Percentiles rank a stretch among this genome's conserved stretches.
These are phyloP conservation scores for Tenualosa ilisha DNA, from an alignment of 2,797 vertebrate genomes.

Conservation along the genomic window DNA sequence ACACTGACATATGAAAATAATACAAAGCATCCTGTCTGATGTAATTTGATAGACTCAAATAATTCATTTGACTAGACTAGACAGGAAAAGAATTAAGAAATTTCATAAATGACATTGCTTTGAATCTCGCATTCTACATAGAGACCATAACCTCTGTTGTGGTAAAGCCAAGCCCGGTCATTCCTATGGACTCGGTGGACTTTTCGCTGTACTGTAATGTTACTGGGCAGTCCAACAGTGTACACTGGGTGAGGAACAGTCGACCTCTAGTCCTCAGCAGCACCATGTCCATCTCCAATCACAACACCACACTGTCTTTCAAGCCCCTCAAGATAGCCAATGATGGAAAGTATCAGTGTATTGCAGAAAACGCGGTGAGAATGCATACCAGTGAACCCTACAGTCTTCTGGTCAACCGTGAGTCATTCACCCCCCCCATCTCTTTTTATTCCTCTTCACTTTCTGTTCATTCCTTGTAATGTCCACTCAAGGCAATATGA, in stretches of 20 bases:
- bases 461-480: too few relatives aligned
- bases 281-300: background rate
- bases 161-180: constrained; percentile 41
- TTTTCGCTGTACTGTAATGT: constrained; percentile 68
- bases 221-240: constrained; percentile 51
- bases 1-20: background rate
- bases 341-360: constrained; percentile 65
- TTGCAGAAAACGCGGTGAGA: constrained; percentile 50
- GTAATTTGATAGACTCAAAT: background rate
- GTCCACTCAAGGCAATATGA: background rate
- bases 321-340: constrained; percentile 40
- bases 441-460: too few relatives aligned
- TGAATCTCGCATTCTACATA: constrained; percentile 49
- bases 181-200: constrained; percentile 55
- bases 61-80: background rate
- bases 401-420: constrained; percentile 63
- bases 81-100: background rate
- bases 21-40: background rate
- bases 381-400: constrained; percentile 42
- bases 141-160: constrained; percentile 57
- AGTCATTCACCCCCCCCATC: constrained; percentile 46
- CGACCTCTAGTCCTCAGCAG: background rate
- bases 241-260: constrained; percentile 64
- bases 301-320: constrained; percentile 59
- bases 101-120: background rate